phyloP scores from a whole-genome alignment of 2,888 invertebrate genomes.

The Drosophila multiciliata region DNA sequence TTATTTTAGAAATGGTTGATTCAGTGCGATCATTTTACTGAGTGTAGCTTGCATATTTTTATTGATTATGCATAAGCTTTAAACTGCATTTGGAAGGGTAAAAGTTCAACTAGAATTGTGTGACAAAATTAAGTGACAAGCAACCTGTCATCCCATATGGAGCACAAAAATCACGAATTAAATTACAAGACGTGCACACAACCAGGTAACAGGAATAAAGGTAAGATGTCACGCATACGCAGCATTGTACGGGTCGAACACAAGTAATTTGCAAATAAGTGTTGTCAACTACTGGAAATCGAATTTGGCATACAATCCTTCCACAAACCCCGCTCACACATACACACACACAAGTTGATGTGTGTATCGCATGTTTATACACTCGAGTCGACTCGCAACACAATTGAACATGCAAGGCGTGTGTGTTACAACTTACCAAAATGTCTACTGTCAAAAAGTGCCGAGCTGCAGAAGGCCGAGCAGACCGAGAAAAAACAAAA shows the following conservation, averaged over 20 bases:
- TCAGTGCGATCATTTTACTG: not conserved
- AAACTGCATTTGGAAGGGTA: conserved; percentile 19
- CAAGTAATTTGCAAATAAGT: conserved; percentile 73
- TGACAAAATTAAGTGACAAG: conserved; percentile 39
- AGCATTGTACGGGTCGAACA: conserved; percentile 47
- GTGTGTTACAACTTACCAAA: conserved; percentile 62
- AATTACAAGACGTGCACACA: conserved; percentile 27
- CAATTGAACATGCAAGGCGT: conserved; percentile 71
- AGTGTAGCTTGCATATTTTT: conserved; percentile 36
- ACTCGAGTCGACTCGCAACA: conserved; percentile 27
- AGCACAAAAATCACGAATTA: conserved; percentile 33
- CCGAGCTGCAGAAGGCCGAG: conserved; percentile 22
- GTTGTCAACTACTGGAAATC: conserved; percentile 68
- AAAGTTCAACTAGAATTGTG: conserved; percentile 30
- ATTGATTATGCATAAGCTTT: conserved; percentile 57
- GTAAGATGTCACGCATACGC: conserved; percentile 34
- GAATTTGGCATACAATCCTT: conserved; percentile 28
- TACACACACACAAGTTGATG: not conserved
- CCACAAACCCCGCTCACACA: not conserved
- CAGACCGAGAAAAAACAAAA: conserved; percentile 36
- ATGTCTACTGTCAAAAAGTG: conserved; percentile 56
- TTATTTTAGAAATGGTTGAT: not conserved
- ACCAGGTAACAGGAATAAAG: conserved; percentile 6
- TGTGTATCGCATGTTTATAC: conserved; percentile 28
- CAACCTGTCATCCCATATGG: conserved; percentile 10